These are phyloP conservation scores for Aphodius sticticus DNA, from an alignment of 2,888 invertebrate species.

Conservation along the genomic window DNA sequence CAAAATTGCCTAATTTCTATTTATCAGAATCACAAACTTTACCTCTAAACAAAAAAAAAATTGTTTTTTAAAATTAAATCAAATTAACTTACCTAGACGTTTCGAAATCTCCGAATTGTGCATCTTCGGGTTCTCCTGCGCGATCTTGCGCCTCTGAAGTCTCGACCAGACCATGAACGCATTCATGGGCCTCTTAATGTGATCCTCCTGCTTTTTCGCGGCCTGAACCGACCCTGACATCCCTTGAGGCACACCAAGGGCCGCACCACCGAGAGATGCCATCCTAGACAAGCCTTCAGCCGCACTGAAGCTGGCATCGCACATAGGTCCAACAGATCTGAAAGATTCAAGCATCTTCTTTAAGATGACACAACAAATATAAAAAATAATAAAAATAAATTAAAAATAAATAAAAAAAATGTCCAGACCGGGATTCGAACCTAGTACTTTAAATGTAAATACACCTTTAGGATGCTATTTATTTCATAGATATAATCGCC, in stretches of 20 bases:
- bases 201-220: constrained; percentile 76
- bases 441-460: neutral
- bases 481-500: neutral
- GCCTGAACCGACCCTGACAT: constrained; percentile 60
- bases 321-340: constrained; percentile 79
- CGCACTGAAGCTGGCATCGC: constrained; percentile 71
- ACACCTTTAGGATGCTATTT: neutral
- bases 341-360: constrained; percentile 46
- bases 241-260: constrained; percentile 66
- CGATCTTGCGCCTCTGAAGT: constrained; percentile 91
- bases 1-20: too few species aligned
- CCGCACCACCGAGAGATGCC: constrained; percentile 65
- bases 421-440: neutral
- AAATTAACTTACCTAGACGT: constrained; percentile 86
- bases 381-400: neutral
- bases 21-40: too few species aligned
- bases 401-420: neutral
- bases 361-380: neutral
- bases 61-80: too few species aligned
- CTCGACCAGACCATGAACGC: constrained; percentile 99
- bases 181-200: constrained; percentile 98
- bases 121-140: constrained; percentile 98
- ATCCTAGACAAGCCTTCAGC: constrained; percentile 69
- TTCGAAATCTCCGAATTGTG: constrained; percentile 98
- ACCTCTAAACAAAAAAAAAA: too few species aligned